Evolutionary conservation across 2,113 vertebrate species (phyloP).

Genomic region (Erythrocercus mccallii): DNA sequence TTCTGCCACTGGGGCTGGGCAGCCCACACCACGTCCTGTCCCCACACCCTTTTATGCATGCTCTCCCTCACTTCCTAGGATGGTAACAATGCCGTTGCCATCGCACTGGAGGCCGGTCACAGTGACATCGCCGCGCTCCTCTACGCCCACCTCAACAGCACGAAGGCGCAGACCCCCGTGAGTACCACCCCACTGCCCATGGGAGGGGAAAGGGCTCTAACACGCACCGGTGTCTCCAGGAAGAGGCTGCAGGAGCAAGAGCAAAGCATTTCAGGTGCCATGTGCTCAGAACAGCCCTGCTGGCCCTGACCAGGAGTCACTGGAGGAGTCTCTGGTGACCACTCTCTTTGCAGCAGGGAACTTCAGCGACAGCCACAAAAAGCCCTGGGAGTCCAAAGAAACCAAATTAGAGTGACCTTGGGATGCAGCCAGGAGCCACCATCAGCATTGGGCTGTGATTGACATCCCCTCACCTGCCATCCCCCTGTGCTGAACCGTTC

Average conservation of each 20-base stretch:
- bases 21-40: rapidly evolving
- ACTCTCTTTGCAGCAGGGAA: constrained; percentile 7
- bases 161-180: constrained; percentile 68
- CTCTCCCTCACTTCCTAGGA: constrained; percentile 74
- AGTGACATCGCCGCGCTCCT: constrained; percentile 89
- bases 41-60: neutral
- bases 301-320: neutral
- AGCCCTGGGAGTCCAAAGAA: constrained; percentile 6
- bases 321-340: neutral
- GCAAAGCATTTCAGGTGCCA: neutral
- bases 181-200: neutral
- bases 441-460: neutral
- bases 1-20: neutral
- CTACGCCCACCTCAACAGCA: constrained; percentile 81
- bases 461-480: neutral
- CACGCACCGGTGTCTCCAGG: neutral
- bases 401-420: neutral
- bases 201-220: neutral
- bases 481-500: rapidly evolving
- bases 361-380: neutral
- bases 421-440: neutral
- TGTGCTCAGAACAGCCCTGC: neutral
- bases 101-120: constrained; percentile 88
- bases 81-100: constrained; percentile 89
- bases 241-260: neutral